Evolutionary conservation across 2,797 vertebrate species (phyloP).

Genomic region (Caiman crocodilus): DNA sequence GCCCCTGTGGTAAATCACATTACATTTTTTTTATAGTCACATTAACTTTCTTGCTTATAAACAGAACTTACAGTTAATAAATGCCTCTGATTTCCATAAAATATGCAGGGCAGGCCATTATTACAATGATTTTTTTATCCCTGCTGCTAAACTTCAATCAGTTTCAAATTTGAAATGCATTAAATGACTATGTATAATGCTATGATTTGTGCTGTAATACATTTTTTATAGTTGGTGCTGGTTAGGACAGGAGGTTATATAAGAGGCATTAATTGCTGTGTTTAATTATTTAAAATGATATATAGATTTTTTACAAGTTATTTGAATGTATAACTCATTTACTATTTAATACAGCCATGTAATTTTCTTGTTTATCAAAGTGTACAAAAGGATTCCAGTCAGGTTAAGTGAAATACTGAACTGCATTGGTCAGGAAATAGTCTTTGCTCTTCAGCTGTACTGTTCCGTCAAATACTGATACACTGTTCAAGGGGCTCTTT

Average conservation of each 20-base stretch:
- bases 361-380: constrained; percentile 75
- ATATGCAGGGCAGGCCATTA: constrained; percentile 87
- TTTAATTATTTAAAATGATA: constrained; percentile 77
- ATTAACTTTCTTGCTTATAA: constrained; percentile 82
- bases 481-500: neutral
- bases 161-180: constrained; percentile 78
- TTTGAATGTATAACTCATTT: constrained; percentile 71
- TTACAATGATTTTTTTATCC: constrained; percentile 79
- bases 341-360: constrained; percentile 72
- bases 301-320: constrained; percentile 65
- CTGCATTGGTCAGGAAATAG: neutral
- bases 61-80: constrained; percentile 81
- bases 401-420: constrained; percentile 46
- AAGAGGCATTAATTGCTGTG: constrained; percentile 67
- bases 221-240: constrained; percentile 70
- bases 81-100: constrained; percentile 87
- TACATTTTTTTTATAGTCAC: constrained; percentile 84
- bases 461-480: neutral
- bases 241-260: constrained; percentile 49
- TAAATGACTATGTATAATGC: constrained; percentile 68
- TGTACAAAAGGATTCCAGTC: constrained; percentile 32
- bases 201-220: constrained; percentile 73
- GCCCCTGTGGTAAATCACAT: constrained; percentile 82
- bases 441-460: constrained; percentile 10
- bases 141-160: constrained; percentile 75